These are phyloP conservation scores for Hydrozoanthus tunicans DNA, from an alignment of 64 coral and sea anemone genomes.

Conservation along the genomic window DNA sequence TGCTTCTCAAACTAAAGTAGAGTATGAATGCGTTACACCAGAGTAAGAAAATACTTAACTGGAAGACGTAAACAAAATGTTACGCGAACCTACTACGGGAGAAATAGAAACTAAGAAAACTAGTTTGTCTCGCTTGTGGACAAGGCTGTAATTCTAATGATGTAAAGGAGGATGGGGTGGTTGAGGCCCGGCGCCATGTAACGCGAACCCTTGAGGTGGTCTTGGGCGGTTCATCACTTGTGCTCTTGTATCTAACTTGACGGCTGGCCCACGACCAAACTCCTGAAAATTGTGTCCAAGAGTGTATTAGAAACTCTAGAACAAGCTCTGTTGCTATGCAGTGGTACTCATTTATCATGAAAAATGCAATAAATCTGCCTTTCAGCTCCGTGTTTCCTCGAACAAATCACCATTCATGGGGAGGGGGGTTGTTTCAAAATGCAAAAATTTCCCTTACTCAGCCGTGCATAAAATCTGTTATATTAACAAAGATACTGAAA, in stretches of 20 bases:
- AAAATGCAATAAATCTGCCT: too few species aligned
- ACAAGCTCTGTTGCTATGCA: slow-evolving; percentile 73
- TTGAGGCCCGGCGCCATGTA: not conserved
- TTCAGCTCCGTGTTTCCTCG: too few species aligned
- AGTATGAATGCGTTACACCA: not conserved
- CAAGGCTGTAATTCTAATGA: not conserved
- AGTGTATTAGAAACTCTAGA: not conserved
- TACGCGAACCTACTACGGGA: not conserved
- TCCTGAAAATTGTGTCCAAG: not conserved
- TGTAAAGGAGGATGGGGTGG: not conserved
- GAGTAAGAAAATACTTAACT: not conserved
- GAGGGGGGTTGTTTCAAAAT: too few species aligned
- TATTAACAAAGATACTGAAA: too few species aligned
- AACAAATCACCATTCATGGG: too few species aligned
- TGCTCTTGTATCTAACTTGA: not conserved
- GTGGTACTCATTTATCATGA: not conserved
- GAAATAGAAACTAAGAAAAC: not conserved
- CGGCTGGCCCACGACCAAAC: not conserved
- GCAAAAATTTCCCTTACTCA: too few species aligned
- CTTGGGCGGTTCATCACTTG: not conserved
- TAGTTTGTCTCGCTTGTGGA: not conserved
- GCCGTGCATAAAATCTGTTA: too few species aligned
- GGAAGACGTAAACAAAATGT: not conserved
- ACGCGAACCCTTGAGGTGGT: not conserved
- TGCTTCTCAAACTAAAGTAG: not conserved